Percentiles rank a stretch among this genome's conserved stretches.
These are phyloP conservation scores for Plemyria rubiginata DNA, from an alignment of 2,888 invertebrate species.

Conservation along the genomic window DNA sequence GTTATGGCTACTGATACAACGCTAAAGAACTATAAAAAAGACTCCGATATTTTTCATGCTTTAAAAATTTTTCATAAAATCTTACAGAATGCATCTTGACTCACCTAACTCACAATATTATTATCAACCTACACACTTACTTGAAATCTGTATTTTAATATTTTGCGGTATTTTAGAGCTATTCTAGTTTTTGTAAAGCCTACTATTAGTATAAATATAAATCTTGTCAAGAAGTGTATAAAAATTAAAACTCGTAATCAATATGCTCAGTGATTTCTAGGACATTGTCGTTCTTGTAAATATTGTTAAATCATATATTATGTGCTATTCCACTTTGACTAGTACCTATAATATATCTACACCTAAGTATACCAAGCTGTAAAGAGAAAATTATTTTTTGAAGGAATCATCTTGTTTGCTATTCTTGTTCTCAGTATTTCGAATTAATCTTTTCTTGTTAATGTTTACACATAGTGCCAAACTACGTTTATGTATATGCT, in stretches of 20 bases:
- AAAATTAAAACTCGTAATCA: conserved; percentile 20
- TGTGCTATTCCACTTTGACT: conserved; percentile 64
- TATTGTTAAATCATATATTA: conserved; percentile 72
- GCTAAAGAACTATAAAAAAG: not conserved
- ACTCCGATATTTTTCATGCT: not conserved
- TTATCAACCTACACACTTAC: not conserved
- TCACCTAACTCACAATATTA: conserved; percentile 4
- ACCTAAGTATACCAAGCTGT: conserved; percentile 61
- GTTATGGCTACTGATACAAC: not conserved
- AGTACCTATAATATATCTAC: conserved; percentile 39
- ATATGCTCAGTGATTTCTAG: conserved; percentile 58
- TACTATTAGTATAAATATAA: conserved; percentile 1
- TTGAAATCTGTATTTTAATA: conserved; percentile 4
- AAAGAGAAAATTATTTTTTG: conserved; percentile 68
- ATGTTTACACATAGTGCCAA: conserved; percentile 74
- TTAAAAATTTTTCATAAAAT: not conserved
- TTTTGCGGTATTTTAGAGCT: conserved; percentile 5
- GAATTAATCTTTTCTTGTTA: conserved; percentile 58
- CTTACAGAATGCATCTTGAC: not conserved
- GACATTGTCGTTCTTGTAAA: conserved; percentile 76
- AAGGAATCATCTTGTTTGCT: conserved; percentile 60
- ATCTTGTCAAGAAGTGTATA: conserved; percentile 23
- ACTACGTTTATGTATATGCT: conserved; percentile 65
- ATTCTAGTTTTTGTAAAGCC: conserved; percentile 17
- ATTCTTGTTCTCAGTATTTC: conserved; percentile 61